These are phyloP conservation scores for Thalassarche chlororhynchos DNA, from an alignment of 2,113 vertebrate species.

Conservation along the genomic window DNA sequence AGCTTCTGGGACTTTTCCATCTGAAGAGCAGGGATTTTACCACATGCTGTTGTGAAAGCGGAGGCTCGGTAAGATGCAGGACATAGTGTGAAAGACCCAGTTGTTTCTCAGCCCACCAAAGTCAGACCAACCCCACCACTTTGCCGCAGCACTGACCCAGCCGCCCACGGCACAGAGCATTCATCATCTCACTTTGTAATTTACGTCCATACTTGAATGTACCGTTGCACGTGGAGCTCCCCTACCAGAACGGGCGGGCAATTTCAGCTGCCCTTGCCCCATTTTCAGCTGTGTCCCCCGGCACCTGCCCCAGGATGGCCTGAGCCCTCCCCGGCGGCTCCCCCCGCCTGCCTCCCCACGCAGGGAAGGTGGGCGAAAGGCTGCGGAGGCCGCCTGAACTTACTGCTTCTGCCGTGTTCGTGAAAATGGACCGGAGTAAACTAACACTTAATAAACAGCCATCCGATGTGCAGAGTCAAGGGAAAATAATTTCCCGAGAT, in stretches of 20 bases:
- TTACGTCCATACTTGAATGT: accelerated
- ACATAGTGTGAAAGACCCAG: accelerated
- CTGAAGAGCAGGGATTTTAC: not conserved
- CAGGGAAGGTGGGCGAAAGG: too few relatives aligned
- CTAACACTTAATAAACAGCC: too few relatives aligned
- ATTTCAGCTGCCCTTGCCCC: not conserved
- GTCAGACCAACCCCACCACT: not conserved
- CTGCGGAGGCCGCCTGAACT: too few relatives aligned
- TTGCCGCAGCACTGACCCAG: not conserved
- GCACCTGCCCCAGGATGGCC: not conserved
- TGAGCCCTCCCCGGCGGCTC: too few relatives aligned
- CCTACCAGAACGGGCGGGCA: not conserved
- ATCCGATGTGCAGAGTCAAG: too few relatives aligned
- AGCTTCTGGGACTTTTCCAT: not conserved
- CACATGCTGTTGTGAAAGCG: not conserved
- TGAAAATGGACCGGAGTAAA: too few relatives aligned
- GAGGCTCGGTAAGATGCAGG: not conserved
- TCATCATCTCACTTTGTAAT: not conserved
- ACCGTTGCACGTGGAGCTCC: accelerated
- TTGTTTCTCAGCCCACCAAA: not conserved
- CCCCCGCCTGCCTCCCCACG: too few relatives aligned
- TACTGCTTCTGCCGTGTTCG: too few relatives aligned
- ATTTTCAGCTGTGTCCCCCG: not conserved
- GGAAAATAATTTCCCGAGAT: too few relatives aligned
- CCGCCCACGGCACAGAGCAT: not conserved